Base-by-base conservation (phyloP, 2,113 vertebrate genomes). In the Pithys albifrons region DNA sequence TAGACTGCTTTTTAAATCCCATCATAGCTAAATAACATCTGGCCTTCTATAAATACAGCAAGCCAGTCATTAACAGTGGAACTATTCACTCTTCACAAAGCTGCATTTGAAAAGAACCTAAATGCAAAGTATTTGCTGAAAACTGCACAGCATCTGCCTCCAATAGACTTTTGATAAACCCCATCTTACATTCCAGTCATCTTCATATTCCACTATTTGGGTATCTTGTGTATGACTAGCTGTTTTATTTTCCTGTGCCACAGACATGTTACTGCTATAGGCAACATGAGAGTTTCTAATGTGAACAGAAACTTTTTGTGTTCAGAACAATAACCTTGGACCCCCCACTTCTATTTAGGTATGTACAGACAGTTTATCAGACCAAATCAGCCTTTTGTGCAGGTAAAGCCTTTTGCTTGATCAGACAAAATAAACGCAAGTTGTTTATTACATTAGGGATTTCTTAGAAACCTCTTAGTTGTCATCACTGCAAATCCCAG, bases 11-110 rank as follows among this genome's bases (percentile, higher is more conserved):
- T 71, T 91, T 88, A 95, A 93, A 94, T 88, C 78, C 66, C 62
- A 62, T 43, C 39, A 75, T 73, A 80, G 87, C 74, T 95, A 83
- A 94, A 76, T 89, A 93, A 91, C 93, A 95, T 91, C 96, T 95
- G 96, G 71, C 54, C 61, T 85, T 89, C 94, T 93, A 93, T 89
- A 96, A 94, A 90, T 95, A 96, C 41, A 35, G 62, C 81, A 85
- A 91, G 54, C 41, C 35, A 85, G 51, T 85, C 71, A 85, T 93
- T 94, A 96, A 94, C 95, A 88, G 66, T 88, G 74, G 71, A 48
- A 76, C 81, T 93, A 89, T 93, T 97, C 90, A 85, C 41, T 73
- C 62, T 91, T 95, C 92, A 81, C 62, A 89, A 91, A 95, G 80
- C 86, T 82, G 52, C 45, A 62, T 82, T 87, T 95, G 80, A 91